Base-by-base conservation (phyloP, 2,888 invertebrate species). In the Anorthoa munda region DNA sequence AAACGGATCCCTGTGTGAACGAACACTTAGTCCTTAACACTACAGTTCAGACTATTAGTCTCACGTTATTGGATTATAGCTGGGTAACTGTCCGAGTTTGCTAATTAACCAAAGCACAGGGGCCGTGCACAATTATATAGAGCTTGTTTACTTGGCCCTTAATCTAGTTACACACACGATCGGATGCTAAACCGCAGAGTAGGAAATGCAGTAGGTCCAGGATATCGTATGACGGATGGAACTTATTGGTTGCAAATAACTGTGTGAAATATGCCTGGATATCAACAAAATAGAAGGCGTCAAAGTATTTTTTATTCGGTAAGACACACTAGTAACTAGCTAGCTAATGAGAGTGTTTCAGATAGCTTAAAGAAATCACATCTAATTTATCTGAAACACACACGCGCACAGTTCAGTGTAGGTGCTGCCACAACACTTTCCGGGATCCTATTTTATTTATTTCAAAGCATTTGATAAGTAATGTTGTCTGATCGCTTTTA, bases 141-240 rank as follows among this genome's bases (percentile, higher is more conserved):
- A 79, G 81, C 83, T 72, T 76, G 82, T 82, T 82, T 82, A 81
- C 71, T 69, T 80, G 79, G 81, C 79, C 81, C 86, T 82, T 85
- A 86, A 84, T 81, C 84, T 79, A 79, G 84, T 88, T 86, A 84
- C 81, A 84, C 83, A 83, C 75, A 79, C 85, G 81, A 82, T 86
- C 82, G 75, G 66, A 72, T 79, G 68, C 77, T 80, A 63, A 45
- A 73, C 39, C 23, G 11, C 59, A n/a, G 15, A n/a, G 63, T 11
- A 58, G 13, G 45, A 31, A 9, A 45, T 26, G 31, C 72, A 78
- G 72, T 58, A 84, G 21, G 55, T 7, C 12, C 66, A 48, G 0
- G 45, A 31, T 26, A 12, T 56, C 26, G 1, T 7, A 50, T 26
- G 23, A 23, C 13, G 5, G 17, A 26, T 23, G 15, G 23, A 17